phyloP scores from a whole-genome alignment of 2,113 vertebrate genomes.

The Glaucidium brasilianum region DNA sequence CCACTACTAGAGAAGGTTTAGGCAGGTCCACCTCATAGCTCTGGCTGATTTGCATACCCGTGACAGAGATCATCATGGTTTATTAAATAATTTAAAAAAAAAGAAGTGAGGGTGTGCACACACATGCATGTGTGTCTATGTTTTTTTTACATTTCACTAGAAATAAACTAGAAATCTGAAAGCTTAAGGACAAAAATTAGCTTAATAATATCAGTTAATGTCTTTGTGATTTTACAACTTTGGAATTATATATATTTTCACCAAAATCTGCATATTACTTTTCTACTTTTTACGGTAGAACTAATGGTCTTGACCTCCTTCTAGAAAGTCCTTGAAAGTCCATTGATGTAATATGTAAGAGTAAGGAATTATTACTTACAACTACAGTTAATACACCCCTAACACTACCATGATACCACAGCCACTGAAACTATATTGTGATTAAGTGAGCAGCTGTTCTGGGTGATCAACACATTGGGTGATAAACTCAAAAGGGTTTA shows the following conservation, averaged over 20 bases:
- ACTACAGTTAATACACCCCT: background rate
- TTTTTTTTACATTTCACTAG: background rate
- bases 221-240: background rate
- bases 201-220: background rate
- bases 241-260: background rate
- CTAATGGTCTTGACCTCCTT: background rate
- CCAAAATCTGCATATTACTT: background rate
- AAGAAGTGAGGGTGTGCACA: no score
- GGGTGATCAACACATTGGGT: background rate
- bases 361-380: background rate
- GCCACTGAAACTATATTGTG: background rate
- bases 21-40: background rate
- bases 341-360: background rate
- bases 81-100: background rate
- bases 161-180: background rate
- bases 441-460: background rate
- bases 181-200: background rate
- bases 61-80: background rate
- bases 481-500: background rate
- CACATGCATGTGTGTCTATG: accelerated
- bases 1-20: background rate
- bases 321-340: background rate
- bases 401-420: background rate
- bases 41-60: background rate
- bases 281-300: background rate